Percentiles rank a stretch among this genome's conserved stretches.
Evolutionary conservation across 2,113 vertebrate species (phyloP).

Genomic region (Chloebia gouldiae): DNA sequence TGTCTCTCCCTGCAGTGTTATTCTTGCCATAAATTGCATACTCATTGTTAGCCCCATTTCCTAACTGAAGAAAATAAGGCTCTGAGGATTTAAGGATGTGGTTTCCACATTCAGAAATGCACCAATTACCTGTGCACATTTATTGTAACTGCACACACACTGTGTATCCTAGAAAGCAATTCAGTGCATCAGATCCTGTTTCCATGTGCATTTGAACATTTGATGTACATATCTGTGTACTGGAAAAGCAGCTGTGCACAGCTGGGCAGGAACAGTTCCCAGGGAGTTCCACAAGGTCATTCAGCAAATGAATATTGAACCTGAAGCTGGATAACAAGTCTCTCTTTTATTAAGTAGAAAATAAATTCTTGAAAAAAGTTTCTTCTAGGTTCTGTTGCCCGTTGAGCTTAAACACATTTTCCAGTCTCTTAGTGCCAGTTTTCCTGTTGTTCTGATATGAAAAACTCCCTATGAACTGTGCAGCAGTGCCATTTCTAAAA

Average conservation of each 20-base stretch:
- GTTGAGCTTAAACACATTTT: conserved; percentile 16
- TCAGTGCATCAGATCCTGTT: neutral
- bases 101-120: neutral
- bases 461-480: neutral
- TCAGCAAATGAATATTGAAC: neutral
- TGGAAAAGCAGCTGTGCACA: neutral
- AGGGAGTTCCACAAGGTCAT: neutral
- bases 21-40: neutral
- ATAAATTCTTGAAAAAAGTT: neutral
- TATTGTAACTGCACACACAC: neutral
- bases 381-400: neutral
- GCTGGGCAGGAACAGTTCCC: neutral
- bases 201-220: neutral
- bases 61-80: neutral
- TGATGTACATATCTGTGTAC: neutral
- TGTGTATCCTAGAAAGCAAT: fast-evolving
- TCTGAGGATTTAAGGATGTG: neutral
- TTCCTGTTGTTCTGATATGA: conserved; percentile 19
- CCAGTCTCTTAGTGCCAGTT: conserved; percentile 3
- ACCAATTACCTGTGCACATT: neutral
- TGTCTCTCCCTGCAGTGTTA: neutral
- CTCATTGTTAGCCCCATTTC: neutral
- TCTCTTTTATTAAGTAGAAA: conserved; percentile 5
- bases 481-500: neutral
- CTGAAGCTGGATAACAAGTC: neutral